These are phyloP conservation scores for Diabrotica virgifera DNA, from an alignment of 1,140 invertebrate genomes.

Conservation along the genomic window DNA sequence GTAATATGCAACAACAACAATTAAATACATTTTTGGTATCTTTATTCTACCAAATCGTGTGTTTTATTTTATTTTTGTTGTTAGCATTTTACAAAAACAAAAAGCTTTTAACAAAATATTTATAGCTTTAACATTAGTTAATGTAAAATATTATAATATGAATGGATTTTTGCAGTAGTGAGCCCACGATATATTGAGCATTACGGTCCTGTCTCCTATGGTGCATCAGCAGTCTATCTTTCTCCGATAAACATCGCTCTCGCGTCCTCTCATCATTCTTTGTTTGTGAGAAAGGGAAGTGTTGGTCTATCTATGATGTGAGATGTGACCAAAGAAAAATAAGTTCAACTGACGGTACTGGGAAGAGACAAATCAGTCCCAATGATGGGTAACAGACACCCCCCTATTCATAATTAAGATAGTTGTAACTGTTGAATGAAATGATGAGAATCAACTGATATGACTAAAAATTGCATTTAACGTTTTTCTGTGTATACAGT, in stretches of 20 bases:
- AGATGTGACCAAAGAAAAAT: conserved; percentile 11
- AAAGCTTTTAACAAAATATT: no score
- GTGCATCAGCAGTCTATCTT: conserved; percentile 8
- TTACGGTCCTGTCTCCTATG: conserved; percentile 3
- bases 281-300: conserved; percentile 15
- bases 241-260: conserved; percentile 8
- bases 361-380: conserved; percentile 5
- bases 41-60: no score
- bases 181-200: not conserved
- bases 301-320: not conserved
- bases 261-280: conserved; percentile 9
- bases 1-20: no score
- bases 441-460: no score
- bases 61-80: no score
- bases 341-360: conserved; percentile 5
- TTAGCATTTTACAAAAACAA: no score
- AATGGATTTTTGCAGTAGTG: no score
- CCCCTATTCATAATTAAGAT: not conserved
- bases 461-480: no score
- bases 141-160: no score
- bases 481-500: no score
- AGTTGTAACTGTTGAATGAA: not conserved
- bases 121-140: no score
- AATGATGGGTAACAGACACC: not conserved
- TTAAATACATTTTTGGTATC: no score